Evolutionary conservation across 2,113 vertebrate species (phyloP).

Genomic region (Pipa parva): DNA sequence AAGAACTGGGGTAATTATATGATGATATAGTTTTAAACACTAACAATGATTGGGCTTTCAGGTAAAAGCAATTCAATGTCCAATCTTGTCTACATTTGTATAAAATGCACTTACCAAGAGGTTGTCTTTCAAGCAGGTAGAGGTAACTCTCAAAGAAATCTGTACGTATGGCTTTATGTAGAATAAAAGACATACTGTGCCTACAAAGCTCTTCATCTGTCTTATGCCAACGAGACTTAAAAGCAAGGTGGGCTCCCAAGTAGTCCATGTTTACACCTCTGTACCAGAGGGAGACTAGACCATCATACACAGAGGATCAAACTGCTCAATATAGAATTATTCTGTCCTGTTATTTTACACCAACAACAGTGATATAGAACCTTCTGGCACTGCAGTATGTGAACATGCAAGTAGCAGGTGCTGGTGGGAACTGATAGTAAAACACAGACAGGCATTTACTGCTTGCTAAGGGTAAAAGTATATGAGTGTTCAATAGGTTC

Average conservation of each 20-base stretch:
- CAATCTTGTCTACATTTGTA: too few relatives aligned
- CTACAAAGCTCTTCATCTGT: constrained; percentile 82
- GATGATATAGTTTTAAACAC: too few relatives aligned
- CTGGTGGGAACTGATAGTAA: constrained; percentile 48
- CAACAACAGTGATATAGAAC: constrained; percentile 43
- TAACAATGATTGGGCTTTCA: too few relatives aligned
- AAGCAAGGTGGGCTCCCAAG: constrained; percentile 79
- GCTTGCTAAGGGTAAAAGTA: constrained; percentile 53
- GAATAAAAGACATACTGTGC: constrained; percentile 89
- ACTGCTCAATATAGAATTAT: constrained; percentile 50
- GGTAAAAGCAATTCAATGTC: too few relatives aligned
- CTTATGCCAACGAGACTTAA: constrained; percentile 79
- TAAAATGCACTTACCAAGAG: constrained; percentile 81
- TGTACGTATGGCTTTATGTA: constrained; percentile 77
- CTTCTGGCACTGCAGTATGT: constrained; percentile 59
- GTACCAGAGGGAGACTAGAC: not conserved
- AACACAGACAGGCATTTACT: constrained; percentile 57
- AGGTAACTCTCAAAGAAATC: constrained; percentile 96
- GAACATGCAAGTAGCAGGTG: constrained; percentile 61
- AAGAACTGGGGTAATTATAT: too few relatives aligned
- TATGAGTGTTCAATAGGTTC: constrained; percentile 15
- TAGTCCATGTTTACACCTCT: constrained; percentile 56
- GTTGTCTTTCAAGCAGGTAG: constrained; percentile 82
- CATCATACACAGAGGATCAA: constrained; percentile 40
- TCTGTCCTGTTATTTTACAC: constrained; percentile 65